Percentiles rank a stretch among this genome's conserved stretches.
Conservation (phyloP, 2,113 vertebrate species). For the Rissa tridactyla region DNA sequence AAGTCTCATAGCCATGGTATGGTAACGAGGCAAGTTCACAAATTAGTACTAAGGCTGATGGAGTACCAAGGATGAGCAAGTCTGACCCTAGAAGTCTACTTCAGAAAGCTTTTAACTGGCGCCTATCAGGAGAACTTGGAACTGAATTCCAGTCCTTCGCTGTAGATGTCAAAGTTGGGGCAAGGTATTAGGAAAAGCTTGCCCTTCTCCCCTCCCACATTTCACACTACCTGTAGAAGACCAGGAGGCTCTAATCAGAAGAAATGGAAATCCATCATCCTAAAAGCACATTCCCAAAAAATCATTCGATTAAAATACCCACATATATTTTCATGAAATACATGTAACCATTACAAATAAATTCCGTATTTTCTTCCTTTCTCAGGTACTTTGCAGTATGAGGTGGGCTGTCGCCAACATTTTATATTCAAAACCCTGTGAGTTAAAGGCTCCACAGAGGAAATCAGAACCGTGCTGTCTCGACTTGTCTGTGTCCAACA, state of each 20-base stretch:
- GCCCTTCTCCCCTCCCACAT: background rate
- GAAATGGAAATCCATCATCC: background rate
- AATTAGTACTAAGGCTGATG: background rate
- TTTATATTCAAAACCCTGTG: background rate
- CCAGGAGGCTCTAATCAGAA: background rate
- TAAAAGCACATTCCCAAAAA: background rate
- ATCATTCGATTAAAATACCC: background rate
- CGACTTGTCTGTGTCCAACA: background rate
- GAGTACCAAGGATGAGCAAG: background rate
- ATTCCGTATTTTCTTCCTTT: background rate
- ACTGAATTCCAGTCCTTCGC: background rate
- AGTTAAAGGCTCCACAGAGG: background rate
- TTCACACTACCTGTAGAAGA: background rate
- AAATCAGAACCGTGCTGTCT: background rate
- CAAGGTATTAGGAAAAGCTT: background rate
- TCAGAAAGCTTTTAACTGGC: background rate
- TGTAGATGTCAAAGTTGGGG: background rate
- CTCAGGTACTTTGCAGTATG: background rate
- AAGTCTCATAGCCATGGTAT: background rate
- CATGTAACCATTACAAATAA: background rate
- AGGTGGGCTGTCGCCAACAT: background rate
- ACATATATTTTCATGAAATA: background rate
- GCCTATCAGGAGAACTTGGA: background rate
- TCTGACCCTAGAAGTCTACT: background rate
- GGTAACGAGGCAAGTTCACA: background rate